Conservation (phyloP, 2,888 invertebrate species). For the Cybosia mesomella region DNA sequence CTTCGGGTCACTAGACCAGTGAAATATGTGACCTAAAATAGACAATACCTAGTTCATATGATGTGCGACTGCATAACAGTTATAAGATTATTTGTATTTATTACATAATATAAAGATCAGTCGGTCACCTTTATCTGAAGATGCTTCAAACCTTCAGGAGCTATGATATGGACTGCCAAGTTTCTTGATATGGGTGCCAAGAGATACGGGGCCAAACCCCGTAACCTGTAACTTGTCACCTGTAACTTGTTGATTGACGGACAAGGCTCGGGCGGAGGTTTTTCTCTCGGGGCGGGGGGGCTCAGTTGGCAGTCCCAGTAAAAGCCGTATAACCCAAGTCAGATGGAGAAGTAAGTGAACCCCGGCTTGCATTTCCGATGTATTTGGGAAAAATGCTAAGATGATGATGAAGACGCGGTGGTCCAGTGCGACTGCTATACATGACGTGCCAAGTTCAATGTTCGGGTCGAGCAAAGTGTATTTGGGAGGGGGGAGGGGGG, state of each 20-base stretch:
- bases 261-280: background rate
- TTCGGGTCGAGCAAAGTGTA: no score
- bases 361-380: no score
- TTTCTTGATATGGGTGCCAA: no score
- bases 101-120: background rate
- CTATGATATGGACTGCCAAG: no score
- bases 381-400: no score
- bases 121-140: background rate
- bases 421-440: no score
- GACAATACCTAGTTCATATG: background rate
- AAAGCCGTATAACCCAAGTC: no score
- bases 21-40: conserved; percentile 26
- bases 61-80: background rate
- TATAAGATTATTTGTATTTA: background rate
- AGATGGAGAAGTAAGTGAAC: no score
- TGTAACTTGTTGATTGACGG: background rate
- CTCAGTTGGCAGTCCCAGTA: no score
- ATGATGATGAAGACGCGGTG: no score
- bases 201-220: background rate
- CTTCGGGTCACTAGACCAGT: conserved; percentile 28
- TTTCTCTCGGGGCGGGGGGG: background rate
- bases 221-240: background rate
- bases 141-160: background rate
- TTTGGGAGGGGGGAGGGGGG: no score
- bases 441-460: no score